These are phyloP conservation scores for Aricia artaxerxes DNA, from an alignment of 2,888 invertebrate species.

Conservation along the genomic window DNA sequence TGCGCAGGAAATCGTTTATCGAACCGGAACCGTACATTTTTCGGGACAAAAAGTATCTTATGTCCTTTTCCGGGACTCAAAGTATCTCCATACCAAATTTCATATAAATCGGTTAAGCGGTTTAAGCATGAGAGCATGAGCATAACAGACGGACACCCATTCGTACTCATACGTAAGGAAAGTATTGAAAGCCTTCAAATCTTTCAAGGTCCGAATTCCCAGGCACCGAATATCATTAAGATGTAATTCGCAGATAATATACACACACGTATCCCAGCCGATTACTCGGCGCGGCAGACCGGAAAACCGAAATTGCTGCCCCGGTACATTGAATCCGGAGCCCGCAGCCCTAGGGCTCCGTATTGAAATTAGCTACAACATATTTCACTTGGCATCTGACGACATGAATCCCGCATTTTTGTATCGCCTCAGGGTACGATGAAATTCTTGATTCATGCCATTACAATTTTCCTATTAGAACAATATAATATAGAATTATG, in stretches of 20 bases:
- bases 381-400: neutral
- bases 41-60: too few relatives aligned
- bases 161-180: neutral
- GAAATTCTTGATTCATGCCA: neutral
- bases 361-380: constrained; percentile 36
- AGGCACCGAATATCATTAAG: neutral
- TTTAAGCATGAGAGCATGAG: neutral
- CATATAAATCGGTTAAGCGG: too few relatives aligned
- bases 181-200: neutral
- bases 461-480: neutral
- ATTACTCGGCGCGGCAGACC: constrained; percentile 59
- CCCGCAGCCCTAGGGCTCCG: constrained; percentile 47
- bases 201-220: neutral
- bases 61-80: too few relatives aligned
- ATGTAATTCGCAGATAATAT: constrained; percentile 5
- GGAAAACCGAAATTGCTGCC: constrained; percentile 76
- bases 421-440: neutral
- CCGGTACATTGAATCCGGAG: constrained; percentile 73
- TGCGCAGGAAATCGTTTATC: too few relatives aligned
- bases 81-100: too few relatives aligned
- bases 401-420: neutral
- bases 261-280: constrained; percentile 29
- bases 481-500: too few relatives aligned
- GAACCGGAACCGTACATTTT: too few relatives aligned
- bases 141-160: neutral